Evolutionary conservation across 2,113 vertebrate genomes (phyloP), one percentile per base, ranked within the genome.

Genomic region (Sapayoa aenigma): DNA sequence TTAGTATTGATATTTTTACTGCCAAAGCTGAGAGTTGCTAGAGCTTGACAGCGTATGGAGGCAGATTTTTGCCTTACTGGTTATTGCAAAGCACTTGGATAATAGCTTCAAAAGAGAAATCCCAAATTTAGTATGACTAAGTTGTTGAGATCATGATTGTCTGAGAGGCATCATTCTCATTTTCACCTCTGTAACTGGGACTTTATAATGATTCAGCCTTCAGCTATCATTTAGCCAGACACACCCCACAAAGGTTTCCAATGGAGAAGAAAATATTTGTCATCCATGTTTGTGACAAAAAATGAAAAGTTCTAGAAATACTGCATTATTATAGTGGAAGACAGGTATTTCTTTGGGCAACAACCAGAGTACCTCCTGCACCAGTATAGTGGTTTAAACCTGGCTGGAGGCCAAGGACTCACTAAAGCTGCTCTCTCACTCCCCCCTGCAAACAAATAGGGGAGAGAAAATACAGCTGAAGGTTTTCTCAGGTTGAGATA

Each of bases 1-100:
- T 94, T 67, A 93, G 14, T 94, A 93, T 81, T 92, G 85, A 88
- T 94, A 68, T 81, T 90, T 95, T 84, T 88, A 46, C 65, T 72
- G 63, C 44, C 73, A 37, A 93, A 86, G 55, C 33, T 60, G 56
- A 71, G 33, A 25, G 68, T 24, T 86, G 55, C 52, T 95, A 47
- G 35, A 67, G 11, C 50, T 63, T 63, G 46, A 73, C 55, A 85
- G 55, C 20, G 28, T 63, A 37, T 4, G 12, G 72, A 88, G 41
- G 31, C 35, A 81, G 76, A 52, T 52, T 93, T 90, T 65, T 86
- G 28, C 73, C 52, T 83, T 90, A 92, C 81, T 53, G 35, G 37
- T 56, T 93, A 81, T 84, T 74, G 35, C 18, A 74, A 82, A 65
- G 16, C 28, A 8, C 21, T 79, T 83, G 42, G 46, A 46, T 53